Conservation (phyloP, 2,113 vertebrate genomes). For the Lipotes vexillifer region DNA sequence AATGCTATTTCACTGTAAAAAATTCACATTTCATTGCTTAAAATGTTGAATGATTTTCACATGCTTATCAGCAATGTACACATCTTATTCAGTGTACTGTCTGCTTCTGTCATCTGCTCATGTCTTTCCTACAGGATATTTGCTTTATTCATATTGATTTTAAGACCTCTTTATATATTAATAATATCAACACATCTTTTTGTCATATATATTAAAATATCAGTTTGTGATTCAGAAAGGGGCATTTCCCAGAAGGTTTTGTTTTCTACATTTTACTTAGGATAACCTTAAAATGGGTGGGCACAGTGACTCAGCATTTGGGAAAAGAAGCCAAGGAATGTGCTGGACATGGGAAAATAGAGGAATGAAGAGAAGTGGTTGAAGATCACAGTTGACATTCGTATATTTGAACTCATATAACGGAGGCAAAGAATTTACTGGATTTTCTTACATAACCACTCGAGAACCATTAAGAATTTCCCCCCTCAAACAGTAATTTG, state of each 20-base stretch:
- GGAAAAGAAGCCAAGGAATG: not conserved
- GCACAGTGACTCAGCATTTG: not conserved
- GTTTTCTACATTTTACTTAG: not conserved
- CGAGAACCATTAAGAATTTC: not conserved
- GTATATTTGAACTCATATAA: not conserved
- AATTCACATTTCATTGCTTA: not conserved
- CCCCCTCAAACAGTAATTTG: not conserved
- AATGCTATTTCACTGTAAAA: not conserved
- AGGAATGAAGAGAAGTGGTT: not conserved
- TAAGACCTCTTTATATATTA: not conserved
- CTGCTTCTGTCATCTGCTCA: not conserved
- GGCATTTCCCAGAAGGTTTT: not conserved
- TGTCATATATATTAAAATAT: not conserved
- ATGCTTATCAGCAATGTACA: not conserved
- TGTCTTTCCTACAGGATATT: not conserved
- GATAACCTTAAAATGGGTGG: not conserved
- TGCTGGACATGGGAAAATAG: not conserved
- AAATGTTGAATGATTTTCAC: not conserved
- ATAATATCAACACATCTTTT: not conserved
- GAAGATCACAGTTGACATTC: not conserved
- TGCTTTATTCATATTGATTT: slow-evolving; percentile 14
- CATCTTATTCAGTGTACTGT: not conserved
- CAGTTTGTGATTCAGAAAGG: not conserved
- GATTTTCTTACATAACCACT: not conserved
- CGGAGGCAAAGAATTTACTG: not conserved